Percentiles rank a stretch among this genome's conserved stretches.
Evolutionary conservation across 2,888 invertebrate genomes (phyloP).

Genomic region (Latrodectus hesperus): DNA sequence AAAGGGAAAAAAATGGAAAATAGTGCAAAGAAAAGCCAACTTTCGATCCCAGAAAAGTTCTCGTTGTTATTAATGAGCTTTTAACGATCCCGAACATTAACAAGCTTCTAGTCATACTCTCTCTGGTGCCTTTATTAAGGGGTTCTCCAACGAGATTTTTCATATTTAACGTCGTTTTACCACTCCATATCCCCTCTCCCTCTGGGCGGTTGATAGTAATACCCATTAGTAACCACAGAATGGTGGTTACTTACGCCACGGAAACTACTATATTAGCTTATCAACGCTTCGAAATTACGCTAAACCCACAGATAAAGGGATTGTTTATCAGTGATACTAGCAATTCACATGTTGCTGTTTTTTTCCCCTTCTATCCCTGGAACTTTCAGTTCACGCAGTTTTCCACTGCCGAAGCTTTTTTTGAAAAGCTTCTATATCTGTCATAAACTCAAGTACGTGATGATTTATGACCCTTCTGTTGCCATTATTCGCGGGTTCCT

Average conservation of each 20-base stretch:
- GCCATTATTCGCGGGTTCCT: conserved; percentile 41
- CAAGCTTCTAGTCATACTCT: conserved; percentile 38
- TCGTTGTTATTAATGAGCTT: conserved; percentile 66
- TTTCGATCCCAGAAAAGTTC: conserved; percentile 54
- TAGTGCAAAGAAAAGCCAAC: conserved; percentile 21
- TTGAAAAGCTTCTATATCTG: conserved; percentile 55
- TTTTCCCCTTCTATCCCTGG: background rate
- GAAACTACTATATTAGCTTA: conserved; percentile 57
- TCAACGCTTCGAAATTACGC: conserved; percentile 38
- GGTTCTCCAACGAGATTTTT: conserved; percentile 58
- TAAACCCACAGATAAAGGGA: conserved; percentile 37
- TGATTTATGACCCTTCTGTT: conserved; percentile 60
- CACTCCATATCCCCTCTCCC: conserved; percentile 7
- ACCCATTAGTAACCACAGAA: conserved; percentile 45
- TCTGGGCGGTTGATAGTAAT: conserved; percentile 18
- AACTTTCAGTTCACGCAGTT: background rate
- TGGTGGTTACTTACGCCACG: conserved; percentile 37
- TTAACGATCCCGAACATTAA: conserved; percentile 67
- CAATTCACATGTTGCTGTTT: too few species aligned
- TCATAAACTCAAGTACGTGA: conserved; percentile 56
- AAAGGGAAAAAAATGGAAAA: conserved; percentile 24
- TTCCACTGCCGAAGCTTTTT: conserved; percentile 50
- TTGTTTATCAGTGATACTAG: conserved; percentile 52
- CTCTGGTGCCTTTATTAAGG: conserved; percentile 51
- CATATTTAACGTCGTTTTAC: conserved; percentile 59